Percentiles rank a stretch among this genome's conserved stretches.
These are phyloP conservation scores for Capra hircus DNA, from an alignment of 2,113 vertebrate genomes.

Conservation along the genomic window DNA sequence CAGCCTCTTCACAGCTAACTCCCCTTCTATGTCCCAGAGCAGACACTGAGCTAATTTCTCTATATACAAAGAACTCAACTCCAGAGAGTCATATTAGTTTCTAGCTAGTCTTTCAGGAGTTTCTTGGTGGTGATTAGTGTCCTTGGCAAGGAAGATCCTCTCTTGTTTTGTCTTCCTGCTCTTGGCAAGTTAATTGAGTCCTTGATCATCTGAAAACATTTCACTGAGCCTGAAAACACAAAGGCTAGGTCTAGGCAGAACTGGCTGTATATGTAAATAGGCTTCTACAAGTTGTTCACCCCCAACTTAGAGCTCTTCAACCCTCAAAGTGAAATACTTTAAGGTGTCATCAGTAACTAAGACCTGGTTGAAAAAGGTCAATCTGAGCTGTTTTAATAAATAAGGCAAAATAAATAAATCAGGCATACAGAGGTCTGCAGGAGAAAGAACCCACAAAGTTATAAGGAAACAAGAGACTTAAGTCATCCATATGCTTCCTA, in stretches of 20 bases:
- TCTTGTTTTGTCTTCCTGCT: background rate
- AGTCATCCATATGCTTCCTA: background rate
- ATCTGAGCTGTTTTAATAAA: background rate
- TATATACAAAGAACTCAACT: background rate
- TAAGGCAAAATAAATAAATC: background rate
- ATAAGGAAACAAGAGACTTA: background rate
- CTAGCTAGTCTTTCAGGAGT: background rate
- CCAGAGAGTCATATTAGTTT: background rate
- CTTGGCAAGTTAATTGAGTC: background rate
- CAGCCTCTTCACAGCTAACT: background rate
- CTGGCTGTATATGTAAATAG: background rate
- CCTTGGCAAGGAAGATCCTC: background rate
- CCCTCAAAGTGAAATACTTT: background rate
- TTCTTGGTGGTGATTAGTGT: background rate
- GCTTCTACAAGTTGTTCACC: background rate
- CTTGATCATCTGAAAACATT: background rate
- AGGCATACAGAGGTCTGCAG: background rate
- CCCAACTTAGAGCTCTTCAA: background rate
- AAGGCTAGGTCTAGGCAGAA: background rate
- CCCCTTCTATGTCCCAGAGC: background rate
- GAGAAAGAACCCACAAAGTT: background rate
- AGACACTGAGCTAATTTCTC: background rate
- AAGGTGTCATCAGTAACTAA: background rate
- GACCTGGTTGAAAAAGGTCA: conserved; percentile 4
- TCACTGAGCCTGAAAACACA: background rate